Conservation (phyloP, 2,888 invertebrate genomes). For the Marasmarcha lunaedactyla region DNA sequence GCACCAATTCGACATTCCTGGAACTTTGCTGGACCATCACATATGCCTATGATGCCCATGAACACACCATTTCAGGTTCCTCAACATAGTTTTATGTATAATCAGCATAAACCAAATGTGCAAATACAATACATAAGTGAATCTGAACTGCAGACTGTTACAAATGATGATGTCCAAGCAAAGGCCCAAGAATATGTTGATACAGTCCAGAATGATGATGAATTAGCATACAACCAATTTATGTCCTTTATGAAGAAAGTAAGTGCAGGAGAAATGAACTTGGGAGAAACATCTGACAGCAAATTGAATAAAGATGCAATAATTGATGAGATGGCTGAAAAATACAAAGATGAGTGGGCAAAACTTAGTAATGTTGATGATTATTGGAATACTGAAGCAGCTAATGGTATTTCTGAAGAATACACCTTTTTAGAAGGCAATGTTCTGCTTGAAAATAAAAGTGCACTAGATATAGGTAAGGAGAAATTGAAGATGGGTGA, state of each 20-base stretch:
- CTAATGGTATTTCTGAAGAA: conserved; percentile 68
- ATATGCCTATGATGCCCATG: conserved; percentile 30
- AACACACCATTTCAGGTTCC: too few relatives aligned
- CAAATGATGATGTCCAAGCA: conserved; percentile 54
- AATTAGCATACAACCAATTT: conserved; percentile 82
- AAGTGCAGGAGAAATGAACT: conserved; percentile 73
- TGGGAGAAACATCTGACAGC: conserved; percentile 56
- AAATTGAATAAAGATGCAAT: conserved; percentile 49
- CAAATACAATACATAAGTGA: conserved; percentile 54
- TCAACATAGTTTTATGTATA: conserved; percentile 28
- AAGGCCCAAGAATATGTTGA: conserved; percentile 72
- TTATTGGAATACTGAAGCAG: conserved; percentile 75
- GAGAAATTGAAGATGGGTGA: conserved; percentile 87
- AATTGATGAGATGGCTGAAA: conserved; percentile 66
- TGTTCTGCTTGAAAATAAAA: conserved; percentile 80
- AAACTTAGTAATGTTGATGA: conserved; percentile 75
- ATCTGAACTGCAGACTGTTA: conserved; percentile 27
- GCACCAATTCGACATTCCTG: conserved; percentile 30
- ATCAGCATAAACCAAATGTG: conserved; percentile 33
- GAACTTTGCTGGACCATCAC: conserved; percentile 37
- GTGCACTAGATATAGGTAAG: conserved; percentile 89
- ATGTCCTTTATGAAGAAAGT: conserved; percentile 87
- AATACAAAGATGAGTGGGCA: conserved; percentile 83
- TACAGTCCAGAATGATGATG: conserved; percentile 72
- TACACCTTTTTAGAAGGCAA: conserved; percentile 88